These are phyloP conservation scores for Peromyscus nudipes DNA, from an alignment of 2,797 vertebrate genomes.

Conservation along the genomic window DNA sequence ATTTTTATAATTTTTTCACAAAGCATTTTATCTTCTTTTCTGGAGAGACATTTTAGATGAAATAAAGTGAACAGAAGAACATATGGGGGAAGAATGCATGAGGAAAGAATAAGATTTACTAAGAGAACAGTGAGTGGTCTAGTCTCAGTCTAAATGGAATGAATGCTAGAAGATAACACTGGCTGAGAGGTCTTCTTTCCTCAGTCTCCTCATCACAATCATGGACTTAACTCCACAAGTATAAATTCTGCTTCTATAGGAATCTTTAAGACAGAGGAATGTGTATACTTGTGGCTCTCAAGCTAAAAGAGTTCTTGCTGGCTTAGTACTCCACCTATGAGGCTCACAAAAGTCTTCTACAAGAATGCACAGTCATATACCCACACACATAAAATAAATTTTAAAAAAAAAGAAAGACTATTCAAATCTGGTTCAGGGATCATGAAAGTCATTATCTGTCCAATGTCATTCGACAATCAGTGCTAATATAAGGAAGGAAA, in stretches of 20 bases:
- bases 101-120: conserved; percentile 24
- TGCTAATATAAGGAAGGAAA: conserved; percentile 52
- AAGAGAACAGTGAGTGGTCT: conserved; percentile 47
- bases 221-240: background rate
- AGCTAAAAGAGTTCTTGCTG: conserved; percentile 25
- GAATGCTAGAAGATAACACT: background rate
- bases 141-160: conserved; percentile 23
- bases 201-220: conserved; percentile 22
- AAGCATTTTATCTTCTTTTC: conserved; percentile 42
- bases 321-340: conserved; percentile 48
- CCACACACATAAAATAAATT: background rate
- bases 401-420: background rate
- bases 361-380: background rate
- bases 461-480: conserved; percentile 46
- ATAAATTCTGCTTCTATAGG: conserved; percentile 23
- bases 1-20: conserved; percentile 57
- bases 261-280: conserved; percentile 33
- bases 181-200: background rate
- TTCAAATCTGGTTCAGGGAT: conserved; percentile 23
- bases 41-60: conserved; percentile 47
- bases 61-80: conserved; percentile 59
- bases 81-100: background rate
- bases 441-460: conserved; percentile 9
- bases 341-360: conserved; percentile 39
- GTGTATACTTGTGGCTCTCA: background rate